These are phyloP conservation scores for Paracanthobrama guichenoti DNA, from an alignment of 2,113 vertebrate genomes.

Conservation along the genomic window DNA sequence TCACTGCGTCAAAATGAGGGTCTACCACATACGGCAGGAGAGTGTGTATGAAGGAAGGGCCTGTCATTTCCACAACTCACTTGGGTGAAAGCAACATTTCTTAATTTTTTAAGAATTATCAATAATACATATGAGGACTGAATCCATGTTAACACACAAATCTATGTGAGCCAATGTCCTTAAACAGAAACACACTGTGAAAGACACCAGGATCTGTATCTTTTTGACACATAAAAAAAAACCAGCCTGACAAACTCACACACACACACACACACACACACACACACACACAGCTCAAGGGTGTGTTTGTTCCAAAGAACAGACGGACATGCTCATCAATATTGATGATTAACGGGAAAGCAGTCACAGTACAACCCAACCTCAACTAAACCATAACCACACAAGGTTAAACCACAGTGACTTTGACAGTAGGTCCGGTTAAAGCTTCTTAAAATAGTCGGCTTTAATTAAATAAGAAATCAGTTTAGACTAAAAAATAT, in stretches of 20 bases:
- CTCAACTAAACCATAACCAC: not conserved
- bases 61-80: not conserved
- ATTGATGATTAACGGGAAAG: constrained; percentile 42
- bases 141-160: not conserved
- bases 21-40: not conserved
- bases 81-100: not conserved
- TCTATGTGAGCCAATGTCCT: not conserved
- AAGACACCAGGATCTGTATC: not conserved
- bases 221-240: not conserved
- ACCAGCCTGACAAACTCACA: not conserved
- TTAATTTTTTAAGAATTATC: not conserved
- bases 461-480: constrained; percentile 10
- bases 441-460: not conserved
- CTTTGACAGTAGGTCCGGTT: not conserved
- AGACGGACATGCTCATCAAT: constrained; percentile 44
- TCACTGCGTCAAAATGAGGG: not conserved
- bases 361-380: constrained; percentile 23
- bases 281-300: constrained; percentile 3
- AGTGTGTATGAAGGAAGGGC: not conserved
- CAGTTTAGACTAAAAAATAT: not conserved
- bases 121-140: not conserved
- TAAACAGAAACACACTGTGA: not conserved
- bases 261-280: not conserved
- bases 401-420: not conserved
- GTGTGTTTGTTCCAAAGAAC: constrained; percentile 35